Conservation (phyloP, 2,797 vertebrate species). For the Chrosomus eos region DNA sequence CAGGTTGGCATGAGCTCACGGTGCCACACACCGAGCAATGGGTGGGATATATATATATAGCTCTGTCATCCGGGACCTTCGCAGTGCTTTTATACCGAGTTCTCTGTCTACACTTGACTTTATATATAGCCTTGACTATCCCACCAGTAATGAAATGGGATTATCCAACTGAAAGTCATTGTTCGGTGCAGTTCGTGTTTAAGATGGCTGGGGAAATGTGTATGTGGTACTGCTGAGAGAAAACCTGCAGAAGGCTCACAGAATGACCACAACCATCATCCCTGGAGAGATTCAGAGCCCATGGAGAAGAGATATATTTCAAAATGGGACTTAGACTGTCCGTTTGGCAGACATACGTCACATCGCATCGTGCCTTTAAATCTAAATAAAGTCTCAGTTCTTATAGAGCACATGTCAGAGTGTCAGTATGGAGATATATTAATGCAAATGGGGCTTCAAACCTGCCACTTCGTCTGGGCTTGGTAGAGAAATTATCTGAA, state of each 20-base stretch:
- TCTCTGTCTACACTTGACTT: not conserved
- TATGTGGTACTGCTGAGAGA: too few relatives aligned
- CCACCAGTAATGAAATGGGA: conserved; percentile 18
- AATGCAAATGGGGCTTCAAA: conserved; percentile 25
- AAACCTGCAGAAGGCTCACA: not conserved
- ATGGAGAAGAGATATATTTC: not conserved
- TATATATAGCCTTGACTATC: not conserved
- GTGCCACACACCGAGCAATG: not conserved
- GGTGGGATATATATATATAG: not conserved
- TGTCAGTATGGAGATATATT: conserved; percentile 15
- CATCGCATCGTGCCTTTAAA: not conserved
- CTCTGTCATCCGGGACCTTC: not conserved
- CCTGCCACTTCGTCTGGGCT: not conserved
- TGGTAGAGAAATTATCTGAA: conserved; percentile 1
- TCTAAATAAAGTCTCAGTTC: conserved; percentile 12
- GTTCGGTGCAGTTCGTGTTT: not conserved
- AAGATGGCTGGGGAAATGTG: not conserved
- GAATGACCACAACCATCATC: not conserved
- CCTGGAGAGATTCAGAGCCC: not conserved
- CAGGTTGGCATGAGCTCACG: conserved; percentile 12
- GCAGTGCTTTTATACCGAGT: not conserved
- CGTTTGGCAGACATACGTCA: not conserved
- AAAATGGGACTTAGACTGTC: not conserved
- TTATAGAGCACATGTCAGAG: conserved; percentile 20
- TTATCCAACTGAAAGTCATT: conserved; percentile 18